These are phyloP conservation scores for Atta colombica DNA, from an alignment of 1,140 invertebrate species.

Conservation along the genomic window DNA sequence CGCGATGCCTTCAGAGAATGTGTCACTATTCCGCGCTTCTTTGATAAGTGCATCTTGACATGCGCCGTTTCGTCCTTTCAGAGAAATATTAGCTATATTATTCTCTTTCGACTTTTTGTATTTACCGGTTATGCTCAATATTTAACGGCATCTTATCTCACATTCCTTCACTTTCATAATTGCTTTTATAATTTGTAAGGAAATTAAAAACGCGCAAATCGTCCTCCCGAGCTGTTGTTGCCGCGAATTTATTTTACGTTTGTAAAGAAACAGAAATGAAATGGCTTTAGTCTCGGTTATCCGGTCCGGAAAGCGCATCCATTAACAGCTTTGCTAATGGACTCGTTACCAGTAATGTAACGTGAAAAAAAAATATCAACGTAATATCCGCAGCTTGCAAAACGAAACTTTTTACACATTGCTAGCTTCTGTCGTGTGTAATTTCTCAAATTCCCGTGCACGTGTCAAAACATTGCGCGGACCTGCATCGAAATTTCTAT, in stretches of 20 bases:
- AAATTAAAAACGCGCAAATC: conserved; percentile 36
- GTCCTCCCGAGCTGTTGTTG: conserved; percentile 23
- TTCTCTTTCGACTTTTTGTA: neutral
- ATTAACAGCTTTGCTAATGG: conserved; percentile 70
- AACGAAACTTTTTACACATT: conserved; percentile 38
- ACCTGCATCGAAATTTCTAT: neutral
- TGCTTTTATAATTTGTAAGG: neutral
- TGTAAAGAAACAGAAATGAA: conserved; percentile 51
- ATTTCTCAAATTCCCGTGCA: conserved; percentile 29
- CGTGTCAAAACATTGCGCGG: neutral
- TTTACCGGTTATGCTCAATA: neutral
- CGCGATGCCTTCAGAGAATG: neutral
- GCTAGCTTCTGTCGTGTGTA: neutral
- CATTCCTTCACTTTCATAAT: conserved; percentile 15
- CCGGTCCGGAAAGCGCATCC: conserved; percentile 57
- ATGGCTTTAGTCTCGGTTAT: conserved; percentile 63
- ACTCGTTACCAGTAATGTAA: conserved; percentile 61
- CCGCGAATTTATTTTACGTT: conserved; percentile 57
- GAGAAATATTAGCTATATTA: neutral
- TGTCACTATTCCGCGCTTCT: conserved; percentile 15
- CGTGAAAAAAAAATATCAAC: conserved; percentile 36
- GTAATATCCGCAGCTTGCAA: conserved; percentile 50
- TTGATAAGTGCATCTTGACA: conserved; percentile 17
- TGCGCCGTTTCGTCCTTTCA: neutral
- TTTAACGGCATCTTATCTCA: neutral